phyloP scores from a whole-genome alignment of 2,888 invertebrate species.

The Antheraea assamensis region DNA sequence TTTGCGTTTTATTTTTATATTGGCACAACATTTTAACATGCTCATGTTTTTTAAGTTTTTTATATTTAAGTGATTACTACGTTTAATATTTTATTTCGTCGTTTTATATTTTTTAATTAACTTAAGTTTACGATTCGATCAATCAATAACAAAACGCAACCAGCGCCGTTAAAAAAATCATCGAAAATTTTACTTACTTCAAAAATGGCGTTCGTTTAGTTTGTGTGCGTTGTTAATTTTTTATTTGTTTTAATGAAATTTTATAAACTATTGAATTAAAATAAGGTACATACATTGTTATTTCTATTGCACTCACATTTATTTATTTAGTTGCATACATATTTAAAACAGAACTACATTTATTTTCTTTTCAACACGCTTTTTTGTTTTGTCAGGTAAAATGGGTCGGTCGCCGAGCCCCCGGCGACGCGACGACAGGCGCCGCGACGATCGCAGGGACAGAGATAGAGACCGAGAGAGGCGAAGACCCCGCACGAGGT shows the following conservation, averaged over 20 bases:
- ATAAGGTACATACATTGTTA: constrained; percentile 55
- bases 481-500: constrained; percentile 66
- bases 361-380: constrained; percentile 7
- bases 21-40: background rate
- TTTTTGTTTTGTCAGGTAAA: constrained; percentile 39
- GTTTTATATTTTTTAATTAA: background rate
- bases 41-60: background rate
- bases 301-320: background rate
- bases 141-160: constrained; percentile 18
- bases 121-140: background rate
- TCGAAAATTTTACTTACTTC: constrained; percentile 42
- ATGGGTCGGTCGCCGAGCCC: constrained; percentile 80
- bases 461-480: constrained; percentile 71
- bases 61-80: background rate
- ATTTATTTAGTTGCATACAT: background rate
- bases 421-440: constrained; percentile 70
- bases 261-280: constrained; percentile 65
- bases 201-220: constrained; percentile 76
- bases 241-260: constrained; percentile 59
- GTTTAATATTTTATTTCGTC: background rate
- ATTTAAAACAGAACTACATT: constrained; percentile 14
- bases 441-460: constrained; percentile 57
- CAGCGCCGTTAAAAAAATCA: constrained; percentile 24
- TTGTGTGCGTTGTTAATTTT: constrained; percentile 65
- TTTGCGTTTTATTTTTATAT: background rate